A percentile compares a stretch with the other conserved stretches of the same genome.
These are phyloP conservation scores for Gephyroberyx darwinii DNA, from an alignment of 2,797 vertebrate species.

Conservation along the genomic window DNA sequence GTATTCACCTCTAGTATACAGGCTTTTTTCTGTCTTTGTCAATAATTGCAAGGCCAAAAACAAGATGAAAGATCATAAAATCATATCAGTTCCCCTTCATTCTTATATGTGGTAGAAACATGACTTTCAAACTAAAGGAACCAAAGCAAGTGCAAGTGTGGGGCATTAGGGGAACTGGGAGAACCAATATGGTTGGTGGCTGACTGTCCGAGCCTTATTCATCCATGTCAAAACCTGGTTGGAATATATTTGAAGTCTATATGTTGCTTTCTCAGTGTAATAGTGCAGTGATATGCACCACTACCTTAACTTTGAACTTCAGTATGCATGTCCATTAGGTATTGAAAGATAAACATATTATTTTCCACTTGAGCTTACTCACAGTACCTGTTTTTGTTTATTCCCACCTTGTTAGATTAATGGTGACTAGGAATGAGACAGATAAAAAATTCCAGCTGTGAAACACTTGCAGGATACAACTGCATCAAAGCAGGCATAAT, in stretches of 20 bases:
- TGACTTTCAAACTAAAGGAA: conserved; percentile 28
- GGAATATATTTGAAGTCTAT: conserved; percentile 19
- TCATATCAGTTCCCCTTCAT: conserved; percentile 7
- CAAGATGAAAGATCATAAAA: conserved; percentile 32
- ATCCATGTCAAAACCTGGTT: conserved; percentile 14
- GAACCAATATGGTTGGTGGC: not conserved
- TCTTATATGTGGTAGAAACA: conserved; percentile 11
- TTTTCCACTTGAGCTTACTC: conserved; percentile 8
- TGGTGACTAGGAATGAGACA: conserved; percentile 39
- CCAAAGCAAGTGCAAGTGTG: conserved; percentile 20
- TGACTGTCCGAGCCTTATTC: conserved; percentile 12
- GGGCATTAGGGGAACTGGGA: conserved; percentile 19
- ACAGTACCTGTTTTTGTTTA: conserved; percentile 19
- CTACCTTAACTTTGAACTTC: conserved; percentile 11
- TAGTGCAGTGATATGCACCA: conserved; percentile 15
- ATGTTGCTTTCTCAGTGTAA: conserved; percentile 17
- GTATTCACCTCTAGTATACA: conserved; percentile 27
- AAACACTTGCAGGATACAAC: conserved; percentile 55
- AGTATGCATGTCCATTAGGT: not conserved
- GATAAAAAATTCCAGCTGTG: conserved; percentile 50
- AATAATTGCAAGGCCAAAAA: conserved; percentile 55
- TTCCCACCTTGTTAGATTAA: conserved; percentile 35
- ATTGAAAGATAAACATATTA: not conserved
- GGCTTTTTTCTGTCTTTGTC: conserved; percentile 27
- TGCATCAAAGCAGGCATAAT: conserved; percentile 67